A percentile compares a stretch with the other conserved stretches of the same genome.
Conservation (phyloP, 1,140 invertebrate species). For the Ips nitidus region DNA sequence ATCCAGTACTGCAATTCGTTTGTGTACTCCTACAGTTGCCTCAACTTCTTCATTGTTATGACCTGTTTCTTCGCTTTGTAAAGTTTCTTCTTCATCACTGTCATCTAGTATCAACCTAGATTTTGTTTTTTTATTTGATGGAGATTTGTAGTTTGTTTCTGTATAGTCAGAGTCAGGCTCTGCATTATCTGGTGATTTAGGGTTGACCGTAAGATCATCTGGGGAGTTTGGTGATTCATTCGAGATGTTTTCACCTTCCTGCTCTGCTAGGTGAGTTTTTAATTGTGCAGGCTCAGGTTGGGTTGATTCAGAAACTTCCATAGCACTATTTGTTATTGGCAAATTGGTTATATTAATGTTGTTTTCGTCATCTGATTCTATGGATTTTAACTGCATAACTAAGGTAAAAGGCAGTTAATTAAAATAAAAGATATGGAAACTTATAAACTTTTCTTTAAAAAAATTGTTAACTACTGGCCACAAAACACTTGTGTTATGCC, state of each 20-base stretch:
- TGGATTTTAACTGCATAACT: too few relatives aligned
- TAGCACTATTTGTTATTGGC: too few relatives aligned
- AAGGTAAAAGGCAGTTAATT: too few relatives aligned
- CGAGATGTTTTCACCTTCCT: neutral
- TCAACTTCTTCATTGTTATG: constrained; percentile 6
- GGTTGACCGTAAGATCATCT: neutral
- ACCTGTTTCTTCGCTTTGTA: neutral
- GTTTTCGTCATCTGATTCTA: too few relatives aligned
- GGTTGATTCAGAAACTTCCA: too few relatives aligned
- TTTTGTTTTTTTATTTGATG: neutral
- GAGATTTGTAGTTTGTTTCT: neutral
- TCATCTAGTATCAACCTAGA: constrained; percentile 1
- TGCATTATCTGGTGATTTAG: too few relatives aligned
- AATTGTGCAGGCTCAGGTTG: neutral
- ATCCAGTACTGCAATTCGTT: constrained; percentile 32
- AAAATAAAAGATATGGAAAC: too few relatives aligned
- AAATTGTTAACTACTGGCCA: too few relatives aligned
- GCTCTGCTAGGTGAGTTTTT: neutral
- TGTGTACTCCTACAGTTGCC: constrained; percentile 7
- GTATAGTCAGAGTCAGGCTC: neutral
- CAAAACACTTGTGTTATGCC: too few relatives aligned
- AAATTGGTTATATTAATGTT: too few relatives aligned
- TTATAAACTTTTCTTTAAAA: too few relatives aligned
- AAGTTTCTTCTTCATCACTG: constrained; percentile 14
- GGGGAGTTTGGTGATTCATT: neutral